phyloP scores from a whole-genome alignment of 23 tunicate species.

The Halocynthia roretzi region DNA sequence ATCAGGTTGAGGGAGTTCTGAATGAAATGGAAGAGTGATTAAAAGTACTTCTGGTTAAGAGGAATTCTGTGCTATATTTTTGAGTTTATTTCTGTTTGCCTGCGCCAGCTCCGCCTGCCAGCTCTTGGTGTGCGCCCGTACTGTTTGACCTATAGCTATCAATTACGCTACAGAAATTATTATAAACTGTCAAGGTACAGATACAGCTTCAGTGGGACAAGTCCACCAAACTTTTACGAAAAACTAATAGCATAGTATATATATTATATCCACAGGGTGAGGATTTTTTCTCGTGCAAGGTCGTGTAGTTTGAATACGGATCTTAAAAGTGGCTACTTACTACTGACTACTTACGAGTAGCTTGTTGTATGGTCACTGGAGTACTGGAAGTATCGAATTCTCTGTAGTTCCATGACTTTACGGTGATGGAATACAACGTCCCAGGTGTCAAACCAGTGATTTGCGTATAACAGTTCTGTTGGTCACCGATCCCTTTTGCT shows the following conservation, averaged over 20 bases:
- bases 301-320: neutral
- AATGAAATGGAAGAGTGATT: neutral
- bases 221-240: no score
- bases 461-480: neutral
- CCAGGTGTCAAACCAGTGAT: constrained; percentile 51
- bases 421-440: constrained; percentile 50
- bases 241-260: no score
- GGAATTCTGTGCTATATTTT: no score
- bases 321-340: neutral
- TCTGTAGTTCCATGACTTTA: constrained; percentile 33
- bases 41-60: neutral
- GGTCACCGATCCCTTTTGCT: constrained; percentile 12
- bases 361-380: constrained; percentile 48
- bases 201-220: neutral
- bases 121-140: neutral
- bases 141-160: neutral
- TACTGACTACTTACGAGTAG: constrained; percentile 47
- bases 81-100: no score
- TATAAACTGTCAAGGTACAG: neutral
- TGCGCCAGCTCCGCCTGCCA: no score
- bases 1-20: constrained; percentile 62
- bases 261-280: no score
- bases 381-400: constrained; percentile 45
- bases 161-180: neutral
- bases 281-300: neutral